Evolutionary conservation across 1,140 invertebrate species (phyloP).

Genomic region (Heliconius nattereri): DNA sequence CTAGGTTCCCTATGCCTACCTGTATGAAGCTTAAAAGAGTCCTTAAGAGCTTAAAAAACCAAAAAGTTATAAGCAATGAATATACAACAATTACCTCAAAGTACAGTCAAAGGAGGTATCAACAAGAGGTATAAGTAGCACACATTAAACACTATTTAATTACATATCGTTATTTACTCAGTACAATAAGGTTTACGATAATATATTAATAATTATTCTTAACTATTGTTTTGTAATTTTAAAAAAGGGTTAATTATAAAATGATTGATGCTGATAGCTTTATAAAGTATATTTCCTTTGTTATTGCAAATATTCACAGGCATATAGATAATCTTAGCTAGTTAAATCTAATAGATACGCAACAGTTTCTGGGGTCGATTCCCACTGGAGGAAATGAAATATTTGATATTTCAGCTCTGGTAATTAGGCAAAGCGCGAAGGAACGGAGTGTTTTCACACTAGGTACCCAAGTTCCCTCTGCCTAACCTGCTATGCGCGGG

Average conservation of each 20-base stretch:
- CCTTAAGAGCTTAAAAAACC: too few species aligned
- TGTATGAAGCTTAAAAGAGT: too few species aligned
- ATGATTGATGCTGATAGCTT: constrained; percentile 27
- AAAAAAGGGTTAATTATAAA: constrained; percentile 30
- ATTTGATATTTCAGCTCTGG: too few species aligned
- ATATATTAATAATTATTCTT: constrained; percentile 27
- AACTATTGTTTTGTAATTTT: constrained; percentile 13
- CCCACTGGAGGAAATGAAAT: too few species aligned
- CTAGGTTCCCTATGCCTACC: too few species aligned
- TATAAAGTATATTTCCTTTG: constrained; percentile 18
- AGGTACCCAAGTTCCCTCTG: too few species aligned
- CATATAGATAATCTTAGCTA: not conserved
- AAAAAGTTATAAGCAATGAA: too few species aligned
- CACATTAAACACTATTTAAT: not conserved
- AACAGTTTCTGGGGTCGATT: too few species aligned
- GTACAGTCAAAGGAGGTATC: not conserved
- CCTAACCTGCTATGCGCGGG: too few species aligned
- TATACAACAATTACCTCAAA: too few species aligned
- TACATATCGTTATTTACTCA: not conserved
- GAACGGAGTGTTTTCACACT: too few species aligned
- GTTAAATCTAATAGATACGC: not conserved
- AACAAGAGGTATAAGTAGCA: not conserved
- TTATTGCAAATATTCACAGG: not conserved
- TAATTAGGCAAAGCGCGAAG: too few species aligned
- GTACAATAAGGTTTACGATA: not conserved